Base-by-base conservation (phyloP, 2,888 invertebrate species). In the Drosophila buzzatii region DNA sequence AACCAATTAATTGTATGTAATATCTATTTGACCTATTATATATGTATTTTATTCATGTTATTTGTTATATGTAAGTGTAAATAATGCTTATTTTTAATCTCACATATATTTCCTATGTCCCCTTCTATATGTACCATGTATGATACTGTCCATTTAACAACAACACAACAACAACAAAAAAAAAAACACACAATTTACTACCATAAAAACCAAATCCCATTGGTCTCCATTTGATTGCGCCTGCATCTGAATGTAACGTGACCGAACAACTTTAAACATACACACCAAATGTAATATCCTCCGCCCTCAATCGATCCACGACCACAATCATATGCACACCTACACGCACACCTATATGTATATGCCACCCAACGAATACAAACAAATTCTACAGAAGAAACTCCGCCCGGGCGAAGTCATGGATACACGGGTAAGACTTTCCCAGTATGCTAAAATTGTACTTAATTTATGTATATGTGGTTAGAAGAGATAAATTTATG, bases 321-420 rank as follows among this genome's bases (percentile, higher is more conserved):
- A 69, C 66, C 63, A 62, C 41, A 63, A 44, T 20, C 35, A 35
- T 37, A 64, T 18, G 18, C 35, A 59, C 47, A 67, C 41, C 51
- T 58, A 55, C 59, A 68, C 51, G 37, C 65, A 72, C 52, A 58
- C n/a, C n/a, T 41, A 55, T 27, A 61, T 47, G 57, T 41, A 52
- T 62, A 47, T 70, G 62, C 52, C 57, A 67, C 58, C 55, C 68
- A 70, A 79, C 73, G 76, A 61, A 51, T 16, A 20, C 51, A 56
- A 65, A 45, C 37, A 71, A 61, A 74, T 71, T 39, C 58, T 57
- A 37, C 74, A 91, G 91, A 90, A 92, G 89, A 91, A 97, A 96
- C 97, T 98, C 94, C 97, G 98, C 92, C 98, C 98, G 91, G 98
- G 98, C 94, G 98, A 98, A 96, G 96, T 98, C 94, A 94, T 97